Conservation (phyloP, 2,888 invertebrate genomes). For the Conchocele bisecta region DNA sequence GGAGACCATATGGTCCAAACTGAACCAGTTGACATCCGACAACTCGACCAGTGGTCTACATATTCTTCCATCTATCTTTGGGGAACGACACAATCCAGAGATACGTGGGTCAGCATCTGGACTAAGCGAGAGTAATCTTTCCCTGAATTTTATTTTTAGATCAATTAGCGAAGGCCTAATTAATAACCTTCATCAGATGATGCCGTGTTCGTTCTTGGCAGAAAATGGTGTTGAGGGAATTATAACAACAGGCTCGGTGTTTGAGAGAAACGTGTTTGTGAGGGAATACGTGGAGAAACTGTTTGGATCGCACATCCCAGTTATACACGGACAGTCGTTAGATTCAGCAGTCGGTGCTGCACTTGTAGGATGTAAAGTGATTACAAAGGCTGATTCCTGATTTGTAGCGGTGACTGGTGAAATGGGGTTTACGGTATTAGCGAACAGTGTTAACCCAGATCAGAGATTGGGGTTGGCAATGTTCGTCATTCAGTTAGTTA, state of each 20-base stretch:
- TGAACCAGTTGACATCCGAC: conserved; percentile 86
- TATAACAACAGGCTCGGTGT: conserved; percentile 91
- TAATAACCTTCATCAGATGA: conserved; percentile 90
- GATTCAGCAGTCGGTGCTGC: conserved; percentile 45
- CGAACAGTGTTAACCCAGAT: too few relatives aligned
- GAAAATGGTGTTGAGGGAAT: conserved; percentile 88
- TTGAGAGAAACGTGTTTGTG: conserved; percentile 89
- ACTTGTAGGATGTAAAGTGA: too few relatives aligned
- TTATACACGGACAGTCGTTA: conserved; percentile 14
- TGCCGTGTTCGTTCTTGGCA: conserved; percentile 88
- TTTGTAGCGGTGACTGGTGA: too few relatives aligned
- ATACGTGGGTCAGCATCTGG: conserved; percentile 88
- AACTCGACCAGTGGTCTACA: conserved; percentile 86
- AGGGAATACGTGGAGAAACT: conserved; percentile 87
- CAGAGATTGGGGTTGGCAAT: too few relatives aligned
- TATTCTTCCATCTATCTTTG: conserved; percentile 89
- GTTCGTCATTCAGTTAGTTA: too few relatives aligned
- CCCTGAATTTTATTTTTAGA: conserved; percentile 86
- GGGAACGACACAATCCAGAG: conserved; percentile 90
- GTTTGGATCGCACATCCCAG: conserved; percentile 82
- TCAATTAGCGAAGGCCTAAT: conserved; percentile 90
- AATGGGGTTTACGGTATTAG: too few relatives aligned
- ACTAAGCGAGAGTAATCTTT: conserved; percentile 88
- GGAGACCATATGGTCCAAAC: conserved; percentile 90
- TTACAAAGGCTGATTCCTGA: too few relatives aligned